Conservation (phyloP, 1,140 invertebrate species). For the Megalonaias nervosa region DNA sequence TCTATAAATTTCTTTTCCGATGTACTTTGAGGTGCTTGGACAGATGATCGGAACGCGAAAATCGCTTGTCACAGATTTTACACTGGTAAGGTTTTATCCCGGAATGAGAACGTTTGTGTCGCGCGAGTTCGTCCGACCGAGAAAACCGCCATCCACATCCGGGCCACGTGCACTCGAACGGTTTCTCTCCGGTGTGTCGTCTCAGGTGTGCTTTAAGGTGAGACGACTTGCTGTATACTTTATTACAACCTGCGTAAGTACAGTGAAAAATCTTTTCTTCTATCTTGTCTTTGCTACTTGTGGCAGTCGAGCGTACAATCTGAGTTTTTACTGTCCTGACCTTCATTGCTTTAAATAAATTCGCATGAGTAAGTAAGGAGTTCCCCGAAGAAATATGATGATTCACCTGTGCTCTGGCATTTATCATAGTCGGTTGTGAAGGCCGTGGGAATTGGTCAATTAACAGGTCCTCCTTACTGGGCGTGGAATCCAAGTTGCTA, state of each 20-base stretch:
- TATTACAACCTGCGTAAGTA: constrained; percentile 76
- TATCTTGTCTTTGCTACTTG: constrained; percentile 38
- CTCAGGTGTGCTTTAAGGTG: constrained; percentile 95
- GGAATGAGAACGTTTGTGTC: constrained; percentile 79
- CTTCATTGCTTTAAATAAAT: constrained; percentile 44
- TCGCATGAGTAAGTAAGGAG: constrained; percentile 47
- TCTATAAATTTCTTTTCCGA: constrained; percentile 51
- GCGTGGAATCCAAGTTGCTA: constrained; percentile 10
- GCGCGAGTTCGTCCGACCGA: constrained; percentile 91
- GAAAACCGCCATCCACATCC: constrained; percentile 96
- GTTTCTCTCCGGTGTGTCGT: constrained; percentile 95
- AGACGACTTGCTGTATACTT: constrained; percentile 90
- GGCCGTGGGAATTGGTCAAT: constrained; percentile 29
- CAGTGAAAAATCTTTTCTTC: constrained; percentile 78
- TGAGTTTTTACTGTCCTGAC: constrained; percentile 42
- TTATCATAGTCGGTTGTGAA: neutral
- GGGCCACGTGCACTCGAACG: constrained; percentile 91
- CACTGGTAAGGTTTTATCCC: constrained; percentile 73
- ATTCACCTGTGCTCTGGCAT: constrained; percentile 19
- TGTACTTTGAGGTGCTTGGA: constrained; percentile 87
- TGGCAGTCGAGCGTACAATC: constrained; percentile 16
- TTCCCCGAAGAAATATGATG: constrained; percentile 39
- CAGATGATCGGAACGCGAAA: constrained; percentile 79
- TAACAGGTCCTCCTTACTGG: constrained; percentile 10
- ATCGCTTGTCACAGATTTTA: constrained; percentile 84